phyloP scores from a whole-genome alignment of 1,140 invertebrate species.

The Habropoda laboriosa region DNA sequence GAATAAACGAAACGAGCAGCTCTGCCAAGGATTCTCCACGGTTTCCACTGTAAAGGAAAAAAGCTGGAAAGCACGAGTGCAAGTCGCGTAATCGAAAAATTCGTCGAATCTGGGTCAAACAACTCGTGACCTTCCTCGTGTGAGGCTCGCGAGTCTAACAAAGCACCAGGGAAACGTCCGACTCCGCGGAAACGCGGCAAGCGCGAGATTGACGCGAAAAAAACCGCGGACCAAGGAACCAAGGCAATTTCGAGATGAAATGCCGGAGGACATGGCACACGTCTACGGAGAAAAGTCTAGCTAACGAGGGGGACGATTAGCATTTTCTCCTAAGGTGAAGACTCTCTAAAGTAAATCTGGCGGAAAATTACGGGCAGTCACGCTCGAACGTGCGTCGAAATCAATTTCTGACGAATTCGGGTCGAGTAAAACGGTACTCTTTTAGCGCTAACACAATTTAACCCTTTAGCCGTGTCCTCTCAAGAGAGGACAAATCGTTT shows the following conservation, averaged over 20 bases:
- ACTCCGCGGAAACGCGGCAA: background rate
- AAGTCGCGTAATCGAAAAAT: conserved; percentile 15
- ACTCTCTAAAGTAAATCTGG: conserved; percentile 39
- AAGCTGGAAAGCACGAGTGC: background rate
- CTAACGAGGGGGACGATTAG: conserved; percentile 6
- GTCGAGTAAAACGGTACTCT: conserved; percentile 51
- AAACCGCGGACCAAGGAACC: background rate
- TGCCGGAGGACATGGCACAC: no score
- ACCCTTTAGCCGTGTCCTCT: no score
- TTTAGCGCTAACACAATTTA: background rate
- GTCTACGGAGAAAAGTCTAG: no score
- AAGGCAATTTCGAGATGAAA: background rate
- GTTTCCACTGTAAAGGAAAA: background rate
- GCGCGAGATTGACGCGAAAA: background rate
- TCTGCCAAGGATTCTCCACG: background rate
- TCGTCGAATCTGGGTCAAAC: conserved; percentile 17
- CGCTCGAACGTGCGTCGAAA: conserved; percentile 20
- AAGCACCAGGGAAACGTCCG: background rate
- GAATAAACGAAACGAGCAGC: no score
- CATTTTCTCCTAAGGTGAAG: background rate
- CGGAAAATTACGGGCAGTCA: conserved; percentile 23
- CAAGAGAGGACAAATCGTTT: no score
- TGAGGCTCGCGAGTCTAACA: background rate
- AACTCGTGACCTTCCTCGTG: conserved; percentile 12
- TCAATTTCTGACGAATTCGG: conserved; percentile 51